Evolutionary conservation across 1,140 invertebrate species (phyloP).

Genomic region (Pogonognathellus flavescens): DNA sequence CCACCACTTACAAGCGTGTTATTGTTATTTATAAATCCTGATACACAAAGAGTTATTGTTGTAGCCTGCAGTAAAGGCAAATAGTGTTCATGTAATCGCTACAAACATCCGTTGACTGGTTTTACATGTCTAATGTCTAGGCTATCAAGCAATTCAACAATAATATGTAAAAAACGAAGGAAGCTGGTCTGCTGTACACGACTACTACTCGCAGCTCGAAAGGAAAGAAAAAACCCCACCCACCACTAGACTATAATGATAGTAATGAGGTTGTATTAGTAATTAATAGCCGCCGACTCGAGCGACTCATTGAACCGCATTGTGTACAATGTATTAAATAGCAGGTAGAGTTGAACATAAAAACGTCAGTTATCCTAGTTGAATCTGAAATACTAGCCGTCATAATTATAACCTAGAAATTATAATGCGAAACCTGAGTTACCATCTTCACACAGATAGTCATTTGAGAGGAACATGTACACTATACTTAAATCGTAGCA

Average conservation of each 20-base stretch:
- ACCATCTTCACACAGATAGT: constrained; percentile 46
- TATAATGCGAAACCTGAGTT: constrained; percentile 44
- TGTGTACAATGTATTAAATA: constrained; percentile 40
- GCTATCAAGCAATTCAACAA: not conserved
- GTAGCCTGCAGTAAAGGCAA: too few species aligned
- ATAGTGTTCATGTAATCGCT: too few species aligned
- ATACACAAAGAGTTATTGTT: too few species aligned
- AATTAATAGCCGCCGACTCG: constrained; percentile 34
- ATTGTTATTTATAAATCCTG: too few species aligned
- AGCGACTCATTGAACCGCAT: constrained; percentile 23
- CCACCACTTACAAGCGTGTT: too few species aligned
- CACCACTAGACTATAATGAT: constrained; percentile 28
- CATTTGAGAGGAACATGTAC: constrained; percentile 31
- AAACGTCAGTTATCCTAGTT: constrained; percentile 45
- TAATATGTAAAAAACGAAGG: not conserved
- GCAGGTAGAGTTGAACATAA: constrained; percentile 21
- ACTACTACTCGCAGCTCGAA: not conserved
- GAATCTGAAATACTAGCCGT: constrained; percentile 46
- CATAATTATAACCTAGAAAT: constrained; percentile 46
- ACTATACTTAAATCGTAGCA: constrained; percentile 9
- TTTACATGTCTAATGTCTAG: too few species aligned
- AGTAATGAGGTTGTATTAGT: constrained; percentile 31
- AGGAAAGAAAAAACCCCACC: not conserved
- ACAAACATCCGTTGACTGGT: too few species aligned
- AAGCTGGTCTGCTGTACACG: not conserved